Base-by-base conservation (phyloP, 1,140 invertebrate species). In the Apis laboriosa region DNA sequence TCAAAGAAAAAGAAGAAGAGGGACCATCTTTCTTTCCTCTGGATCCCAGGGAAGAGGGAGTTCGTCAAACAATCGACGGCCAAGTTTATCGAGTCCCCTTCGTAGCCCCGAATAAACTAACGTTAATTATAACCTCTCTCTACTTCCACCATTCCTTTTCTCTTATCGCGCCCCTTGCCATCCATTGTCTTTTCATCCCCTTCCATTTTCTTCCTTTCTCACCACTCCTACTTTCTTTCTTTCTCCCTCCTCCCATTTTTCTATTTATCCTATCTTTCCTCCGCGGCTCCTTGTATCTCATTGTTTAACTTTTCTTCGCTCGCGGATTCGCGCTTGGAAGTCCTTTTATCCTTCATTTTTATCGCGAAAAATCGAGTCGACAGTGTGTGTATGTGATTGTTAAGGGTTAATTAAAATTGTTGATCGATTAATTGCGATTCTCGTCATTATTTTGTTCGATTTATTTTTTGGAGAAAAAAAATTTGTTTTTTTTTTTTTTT, bases 221-320 rank as follows among this genome's bases (percentile, higher is more conserved):
- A 17, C 73, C 49, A 19, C 49, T 67, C 11, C 64, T 51, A 63
- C 56, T 80, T 84, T 73, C 34, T 15, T 56, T 24, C 67, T 80
- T 77, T 56, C 64, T 71, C 43, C 53, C 72, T 43, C 43, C 53
- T 17, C 17, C 34, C 8, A 9, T 43, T 51, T 15, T 70, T 49
- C 49, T 2, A 28, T 43, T 15, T 51, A 34, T 51, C n/a, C 9
- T 70, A n/a, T 9, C 24, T 34, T 9, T 19, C 34, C 21, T 61
- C 4, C 9, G 8, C 56, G 53, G 60, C 21, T 84, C 61, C 77
- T 80, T 76, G 81, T 80, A 77, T 70, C 60, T 84, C 77, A 64
- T 82, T 86, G 85, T 87, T 87, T 87, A 70, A 83, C 78, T 77
- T 82, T 55, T 77, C 80, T 83, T 86, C 80, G 80, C 86, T 15